phyloP scores from a whole-genome alignment of 2,113 vertebrate genomes.

The Labeo rohita region DNA sequence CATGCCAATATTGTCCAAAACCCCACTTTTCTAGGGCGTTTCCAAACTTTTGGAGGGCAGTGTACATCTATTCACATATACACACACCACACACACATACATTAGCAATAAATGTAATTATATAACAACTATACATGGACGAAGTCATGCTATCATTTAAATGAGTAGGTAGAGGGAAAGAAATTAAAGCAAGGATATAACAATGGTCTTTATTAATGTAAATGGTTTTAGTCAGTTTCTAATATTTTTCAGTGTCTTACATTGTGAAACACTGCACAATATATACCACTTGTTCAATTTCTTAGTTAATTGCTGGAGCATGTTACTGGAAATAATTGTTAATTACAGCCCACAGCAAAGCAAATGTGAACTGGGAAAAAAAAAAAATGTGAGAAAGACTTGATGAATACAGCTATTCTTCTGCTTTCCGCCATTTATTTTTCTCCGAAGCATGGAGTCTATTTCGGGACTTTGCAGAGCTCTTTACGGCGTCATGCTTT shows the following conservation, averaged over 20 bases:
- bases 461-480: neutral
- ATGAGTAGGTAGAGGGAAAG: neutral
- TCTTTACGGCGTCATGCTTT: neutral
- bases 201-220: neutral
- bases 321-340: constrained; percentile 5
- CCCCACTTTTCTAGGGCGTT: too few species aligned
- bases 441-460: neutral
- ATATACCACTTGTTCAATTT: neutral
- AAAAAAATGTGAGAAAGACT: neutral
- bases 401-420: constrained; percentile 7
- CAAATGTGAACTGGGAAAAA: neutral
- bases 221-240: neutral
- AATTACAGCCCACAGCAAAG: neutral
- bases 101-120: too few species aligned
- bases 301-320: constrained; percentile 13
- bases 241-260: neutral
- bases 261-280: neutral
- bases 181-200: neutral
- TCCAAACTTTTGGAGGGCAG: too few species aligned
- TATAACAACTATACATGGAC: neutral
- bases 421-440: neutral
- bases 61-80: too few species aligned
- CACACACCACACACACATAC: too few species aligned
- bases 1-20: too few species aligned
- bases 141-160: neutral